Conservation (phyloP, 2,113 vertebrate genomes). For the Mastomys natalensis region DNA sequence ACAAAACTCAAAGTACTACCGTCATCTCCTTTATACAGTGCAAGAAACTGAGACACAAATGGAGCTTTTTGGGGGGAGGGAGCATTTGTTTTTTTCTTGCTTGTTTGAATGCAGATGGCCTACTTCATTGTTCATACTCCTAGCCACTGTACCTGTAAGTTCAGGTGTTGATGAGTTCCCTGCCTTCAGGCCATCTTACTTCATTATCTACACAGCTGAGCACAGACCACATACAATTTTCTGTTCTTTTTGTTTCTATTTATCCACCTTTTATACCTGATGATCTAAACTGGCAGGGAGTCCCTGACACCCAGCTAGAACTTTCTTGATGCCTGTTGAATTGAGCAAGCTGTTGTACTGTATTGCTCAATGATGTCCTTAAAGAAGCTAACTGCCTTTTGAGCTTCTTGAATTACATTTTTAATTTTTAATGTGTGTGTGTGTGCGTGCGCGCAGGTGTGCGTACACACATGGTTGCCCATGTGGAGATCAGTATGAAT, state of each 20-base stretch:
- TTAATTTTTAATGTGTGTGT: not conserved
- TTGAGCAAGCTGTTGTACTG: not conserved
- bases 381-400: not conserved
- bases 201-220: not conserved
- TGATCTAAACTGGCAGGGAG: not conserved
- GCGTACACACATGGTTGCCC: no score
- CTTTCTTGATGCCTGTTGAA: constrained; percentile 1
- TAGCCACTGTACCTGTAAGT: not conserved
- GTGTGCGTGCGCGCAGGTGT: not conserved
- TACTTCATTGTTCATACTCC: not conserved
- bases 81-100: not conserved
- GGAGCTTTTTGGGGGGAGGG: not conserved
- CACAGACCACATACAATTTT: not conserved
- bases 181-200: not conserved
- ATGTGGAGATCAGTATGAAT: not conserved
- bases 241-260: not conserved
- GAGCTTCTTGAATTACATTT: not conserved
- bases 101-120: not conserved
- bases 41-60: not conserved
- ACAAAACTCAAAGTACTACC: not conserved
- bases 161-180: not conserved
- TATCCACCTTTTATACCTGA: not conserved
- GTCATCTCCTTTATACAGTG: not conserved
- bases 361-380: not conserved
- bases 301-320: not conserved